Percentiles rank a stretch among this genome's conserved stretches.
Conservation (phyloP, 2,888 invertebrate species). For the Labia minor region DNA sequence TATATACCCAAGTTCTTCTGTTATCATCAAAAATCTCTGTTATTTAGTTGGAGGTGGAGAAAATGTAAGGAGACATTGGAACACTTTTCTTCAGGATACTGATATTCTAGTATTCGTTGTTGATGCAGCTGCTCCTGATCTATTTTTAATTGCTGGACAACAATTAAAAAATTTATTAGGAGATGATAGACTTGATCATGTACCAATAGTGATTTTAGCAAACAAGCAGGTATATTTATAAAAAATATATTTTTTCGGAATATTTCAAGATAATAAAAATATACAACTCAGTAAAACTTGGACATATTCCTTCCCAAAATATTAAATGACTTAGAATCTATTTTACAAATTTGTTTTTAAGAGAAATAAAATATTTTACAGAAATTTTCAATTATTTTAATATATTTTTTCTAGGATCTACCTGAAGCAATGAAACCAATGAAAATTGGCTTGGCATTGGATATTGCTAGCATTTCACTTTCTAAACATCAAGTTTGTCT, state of each 20-base stretch:
- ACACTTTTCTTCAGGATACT: constrained; percentile 37
- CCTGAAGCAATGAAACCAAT: constrained; percentile 33
- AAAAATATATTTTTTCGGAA: no score
- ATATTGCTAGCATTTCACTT: constrained; percentile 35
- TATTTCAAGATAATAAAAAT: no score
- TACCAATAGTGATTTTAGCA: constrained; percentile 36
- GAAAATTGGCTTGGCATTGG: constrained; percentile 35
- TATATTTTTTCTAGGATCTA: constrained; percentile 31
- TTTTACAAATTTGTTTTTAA: no score
- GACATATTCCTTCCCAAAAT: no score
- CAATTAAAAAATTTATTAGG: constrained; percentile 35
- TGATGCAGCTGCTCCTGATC: constrained; percentile 34
- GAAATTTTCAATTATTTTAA: no score
- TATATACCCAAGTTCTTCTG: no score
- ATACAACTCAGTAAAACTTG: no score
- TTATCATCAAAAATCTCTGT: no score
- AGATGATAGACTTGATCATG: constrained; percentile 34
- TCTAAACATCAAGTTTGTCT: constrained; percentile 35
- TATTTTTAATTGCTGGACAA: constrained; percentile 33
- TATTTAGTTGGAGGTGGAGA: constrained; percentile 35
- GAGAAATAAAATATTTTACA: no score
- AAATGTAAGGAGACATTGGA: constrained; percentile 34
- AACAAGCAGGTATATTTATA: constrained; percentile 34
- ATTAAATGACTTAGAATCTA: no score
- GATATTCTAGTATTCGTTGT: constrained; percentile 37